Evolutionary conservation across 1,140 invertebrate species (phyloP).

Genomic region (Diachasmimorpha longicaudata): DNA sequence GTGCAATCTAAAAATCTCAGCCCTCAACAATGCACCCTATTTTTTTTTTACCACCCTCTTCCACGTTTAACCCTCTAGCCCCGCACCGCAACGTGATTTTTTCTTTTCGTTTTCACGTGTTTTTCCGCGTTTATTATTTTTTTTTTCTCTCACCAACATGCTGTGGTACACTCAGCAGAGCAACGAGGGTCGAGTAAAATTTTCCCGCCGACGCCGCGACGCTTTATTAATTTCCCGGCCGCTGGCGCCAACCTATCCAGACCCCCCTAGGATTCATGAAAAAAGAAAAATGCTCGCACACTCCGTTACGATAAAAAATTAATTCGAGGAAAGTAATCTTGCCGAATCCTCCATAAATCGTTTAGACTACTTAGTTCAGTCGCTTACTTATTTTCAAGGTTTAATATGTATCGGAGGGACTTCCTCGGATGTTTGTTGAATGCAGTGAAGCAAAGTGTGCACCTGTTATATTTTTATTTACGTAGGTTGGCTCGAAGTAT

Average conservation of each 20-base stretch:
- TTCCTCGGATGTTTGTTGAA: no score
- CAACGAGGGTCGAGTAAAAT: slow-evolving; percentile 26
- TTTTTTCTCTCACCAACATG: slow-evolving; percentile 2
- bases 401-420: no score
- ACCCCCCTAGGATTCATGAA: background rate
- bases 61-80: slow-evolving; percentile 39
- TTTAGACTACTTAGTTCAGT: background rate
- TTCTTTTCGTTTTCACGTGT: slow-evolving; percentile 3
- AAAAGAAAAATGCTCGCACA: background rate
- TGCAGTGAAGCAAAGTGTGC: no score
- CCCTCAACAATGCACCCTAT: background rate
- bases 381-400: no score
- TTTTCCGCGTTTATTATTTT: background rate
- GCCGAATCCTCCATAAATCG: background rate
- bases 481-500: background rate
- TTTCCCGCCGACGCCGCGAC: slow-evolving; percentile 28
- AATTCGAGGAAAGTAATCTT: background rate
- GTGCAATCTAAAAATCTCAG: background rate
- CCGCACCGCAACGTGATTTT: slow-evolving; percentile 30
- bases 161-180: slow-evolving; percentile 3
- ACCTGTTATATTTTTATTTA: no score
- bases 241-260: slow-evolving; percentile 19
- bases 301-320: background rate
- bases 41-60: slow-evolving; percentile 25
- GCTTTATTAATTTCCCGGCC: slow-evolving; percentile 43